These are phyloP conservation scores for Siniperca scherzeri DNA, from an alignment of 2,797 vertebrate genomes.

Conservation along the genomic window DNA sequence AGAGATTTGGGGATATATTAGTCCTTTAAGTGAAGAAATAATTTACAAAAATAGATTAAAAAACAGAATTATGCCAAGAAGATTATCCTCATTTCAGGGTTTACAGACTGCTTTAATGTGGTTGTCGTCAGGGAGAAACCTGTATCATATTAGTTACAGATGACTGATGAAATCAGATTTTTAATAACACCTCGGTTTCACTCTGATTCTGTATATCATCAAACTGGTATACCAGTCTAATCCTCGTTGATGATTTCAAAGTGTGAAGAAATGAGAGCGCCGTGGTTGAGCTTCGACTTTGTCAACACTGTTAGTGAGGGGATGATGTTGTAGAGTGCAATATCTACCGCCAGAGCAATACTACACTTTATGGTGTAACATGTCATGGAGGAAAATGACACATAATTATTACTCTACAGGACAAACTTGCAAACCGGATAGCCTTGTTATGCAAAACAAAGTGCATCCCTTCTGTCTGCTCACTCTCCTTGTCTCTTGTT, in stretches of 20 bases:
- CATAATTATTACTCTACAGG: conserved; percentile 48
- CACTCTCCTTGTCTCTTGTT: conserved; percentile 28
- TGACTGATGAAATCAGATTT: conserved; percentile 61
- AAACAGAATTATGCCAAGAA: conserved; percentile 27
- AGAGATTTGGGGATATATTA: conserved; percentile 5
- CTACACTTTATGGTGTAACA: conserved; percentile 42
- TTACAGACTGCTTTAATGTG: conserved; percentile 39
- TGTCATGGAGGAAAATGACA: conserved; percentile 48
- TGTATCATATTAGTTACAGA: conserved; percentile 54
- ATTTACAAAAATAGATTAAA: conserved; percentile 38
- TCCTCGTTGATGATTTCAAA: conserved; percentile 63
- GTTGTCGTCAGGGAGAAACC: conserved; percentile 33
- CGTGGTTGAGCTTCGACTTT: conserved; percentile 39
- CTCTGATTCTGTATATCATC: conserved; percentile 41
- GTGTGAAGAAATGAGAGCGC: conserved; percentile 58
- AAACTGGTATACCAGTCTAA: conserved; percentile 39
- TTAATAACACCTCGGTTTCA: conserved; percentile 47
- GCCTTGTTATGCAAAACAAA: conserved; percentile 51
- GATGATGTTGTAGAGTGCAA: conserved; percentile 67
- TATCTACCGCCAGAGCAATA: conserved; percentile 29
- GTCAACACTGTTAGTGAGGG: conserved; percentile 48
- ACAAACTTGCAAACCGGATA: conserved; percentile 47
- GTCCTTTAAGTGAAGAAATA: conserved; percentile 37
- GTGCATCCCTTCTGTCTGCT: conserved; percentile 19
- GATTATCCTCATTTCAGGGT: conserved; percentile 40